Conservation (phyloP, 30 jellyfish, hydroid and myxozoan genomes). For the Aurelia sp. region DNA sequence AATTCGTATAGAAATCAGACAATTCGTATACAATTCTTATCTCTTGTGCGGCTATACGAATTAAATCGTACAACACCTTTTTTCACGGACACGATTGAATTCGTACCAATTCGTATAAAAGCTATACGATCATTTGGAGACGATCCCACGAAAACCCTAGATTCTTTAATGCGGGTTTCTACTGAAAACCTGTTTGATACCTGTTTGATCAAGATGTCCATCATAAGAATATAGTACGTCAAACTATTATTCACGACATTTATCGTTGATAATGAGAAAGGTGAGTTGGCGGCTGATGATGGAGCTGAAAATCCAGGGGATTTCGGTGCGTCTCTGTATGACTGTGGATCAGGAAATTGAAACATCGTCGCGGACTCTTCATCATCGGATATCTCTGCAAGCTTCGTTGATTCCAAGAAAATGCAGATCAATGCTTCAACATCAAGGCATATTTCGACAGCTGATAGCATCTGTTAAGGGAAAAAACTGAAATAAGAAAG, state of each 20-base stretch:
- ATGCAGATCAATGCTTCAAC: conserved; percentile 46
- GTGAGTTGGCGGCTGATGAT: conserved; percentile 54
- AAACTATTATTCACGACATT: conserved; percentile 51
- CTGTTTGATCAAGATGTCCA: conserved; percentile 92
- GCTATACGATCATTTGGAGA: too few species aligned
- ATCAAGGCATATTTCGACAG: conserved; percentile 76
- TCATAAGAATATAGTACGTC: conserved; percentile 63
- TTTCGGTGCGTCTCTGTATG: conserved; percentile 41
- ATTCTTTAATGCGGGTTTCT: too few species aligned
- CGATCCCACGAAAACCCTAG: too few species aligned
- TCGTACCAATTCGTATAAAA: too few species aligned
- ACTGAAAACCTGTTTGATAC: too few species aligned
- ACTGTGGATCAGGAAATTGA: conserved; percentile 80
- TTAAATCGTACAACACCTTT: too few species aligned
- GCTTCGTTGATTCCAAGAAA: conserved; percentile 55
- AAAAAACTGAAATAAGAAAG: too few species aligned
- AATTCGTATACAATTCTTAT: too few species aligned
- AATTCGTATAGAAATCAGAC: too few species aligned
- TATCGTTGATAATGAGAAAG: conserved; percentile 48
- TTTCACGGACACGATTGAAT: too few species aligned
- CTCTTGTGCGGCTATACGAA: too few species aligned
- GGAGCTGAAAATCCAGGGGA: conserved; percentile 57
- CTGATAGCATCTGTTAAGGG: conserved; percentile 75
- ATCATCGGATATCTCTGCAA: conserved; percentile 34
- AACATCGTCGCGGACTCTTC: conserved; percentile 73